Evolutionary conservation across 2,797 vertebrate genomes (phyloP), one percentile per base, ranked within the genome.

Genomic region (Novumbra hubbsi): DNA sequence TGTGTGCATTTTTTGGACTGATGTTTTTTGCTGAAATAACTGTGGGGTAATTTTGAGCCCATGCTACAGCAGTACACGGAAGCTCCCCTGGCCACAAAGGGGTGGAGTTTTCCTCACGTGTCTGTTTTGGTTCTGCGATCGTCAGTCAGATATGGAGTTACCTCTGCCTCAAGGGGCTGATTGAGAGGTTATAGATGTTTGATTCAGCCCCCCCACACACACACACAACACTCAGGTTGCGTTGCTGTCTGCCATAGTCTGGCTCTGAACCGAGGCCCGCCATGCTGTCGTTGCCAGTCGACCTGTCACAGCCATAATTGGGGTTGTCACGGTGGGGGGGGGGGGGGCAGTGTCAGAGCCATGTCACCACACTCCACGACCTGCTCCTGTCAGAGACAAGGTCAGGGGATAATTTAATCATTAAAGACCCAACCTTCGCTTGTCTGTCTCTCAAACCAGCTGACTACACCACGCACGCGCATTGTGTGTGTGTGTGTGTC

Each of bases 351-450:
- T 64, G 71, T 28, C 66, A n/a, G 28, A 65, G 75, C 82, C 72
- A 55, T 80, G 86, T 88, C 86, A 78, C 86, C 79, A 80, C 87
- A 76, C 76, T 32, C 83, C 82, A 71, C 80, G 86, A 86, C 87
- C 87, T 88, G 88, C 82, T 86, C 85, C 88, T 89, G 90, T 92
- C 91, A 92, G 81, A 91, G 84, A 86, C 91, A 91, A 92, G 92
- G 91, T 93, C 92, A 91, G 86, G 88, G 88, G 93, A 93, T 93
- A 92, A 93, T 93, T 93, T 92, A 91, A 93, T 93, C 91, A 92
- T 92, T 93, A 92, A 90, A 90, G 88, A 90, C 87, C 85, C 87
- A 68, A 76, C 83, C 76, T 85, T 30, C 21, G 70, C 83, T 73
- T 78, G 68, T 73, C 83, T 63, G 71, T 80, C 74, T 73, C 81